These are phyloP conservation scores for Sminthurides bifidus DNA, from an alignment of 1,140 invertebrate species.

Conservation along the genomic window DNA sequence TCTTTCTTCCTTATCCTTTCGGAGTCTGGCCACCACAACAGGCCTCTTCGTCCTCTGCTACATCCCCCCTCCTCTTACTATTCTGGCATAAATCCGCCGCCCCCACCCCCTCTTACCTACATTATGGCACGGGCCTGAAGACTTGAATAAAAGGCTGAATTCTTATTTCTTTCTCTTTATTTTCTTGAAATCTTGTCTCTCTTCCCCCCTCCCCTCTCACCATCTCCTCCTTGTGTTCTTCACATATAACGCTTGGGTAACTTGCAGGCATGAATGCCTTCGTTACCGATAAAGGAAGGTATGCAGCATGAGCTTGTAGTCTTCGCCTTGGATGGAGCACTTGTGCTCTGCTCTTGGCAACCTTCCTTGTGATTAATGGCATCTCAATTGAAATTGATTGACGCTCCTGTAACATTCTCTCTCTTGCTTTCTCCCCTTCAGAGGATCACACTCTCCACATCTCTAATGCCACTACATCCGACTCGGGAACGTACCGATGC, in stretches of 20 bases:
- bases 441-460: constrained; percentile 44
- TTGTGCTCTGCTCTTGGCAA: background rate
- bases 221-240: background rate
- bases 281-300: too few relatives aligned
- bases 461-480: constrained; percentile 46
- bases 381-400: constrained; percentile 1
- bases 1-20: too few relatives aligned
- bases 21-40: too few relatives aligned
- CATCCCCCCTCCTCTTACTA: too few relatives aligned
- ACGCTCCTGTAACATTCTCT: constrained; percentile 13
- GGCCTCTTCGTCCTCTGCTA: too few relatives aligned
- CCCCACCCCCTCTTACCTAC: too few relatives aligned
- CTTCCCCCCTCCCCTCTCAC: background rate
- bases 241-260: too few relatives aligned
- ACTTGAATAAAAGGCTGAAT: too few relatives aligned
- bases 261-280: too few relatives aligned
- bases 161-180: too few relatives aligned
- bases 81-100: too few relatives aligned
- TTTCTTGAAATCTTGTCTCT: background rate
- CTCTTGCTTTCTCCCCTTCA: background rate
- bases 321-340: background rate
- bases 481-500: constrained; percentile 66
- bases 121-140: too few relatives aligned
- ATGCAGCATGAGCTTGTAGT: background rate
- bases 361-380: constrained; percentile 6